Percentiles rank a stretch among this genome's conserved stretches.
phyloP scores from a whole-genome alignment of 2,888 invertebrate genomes.

The Melipona bicolor region DNA sequence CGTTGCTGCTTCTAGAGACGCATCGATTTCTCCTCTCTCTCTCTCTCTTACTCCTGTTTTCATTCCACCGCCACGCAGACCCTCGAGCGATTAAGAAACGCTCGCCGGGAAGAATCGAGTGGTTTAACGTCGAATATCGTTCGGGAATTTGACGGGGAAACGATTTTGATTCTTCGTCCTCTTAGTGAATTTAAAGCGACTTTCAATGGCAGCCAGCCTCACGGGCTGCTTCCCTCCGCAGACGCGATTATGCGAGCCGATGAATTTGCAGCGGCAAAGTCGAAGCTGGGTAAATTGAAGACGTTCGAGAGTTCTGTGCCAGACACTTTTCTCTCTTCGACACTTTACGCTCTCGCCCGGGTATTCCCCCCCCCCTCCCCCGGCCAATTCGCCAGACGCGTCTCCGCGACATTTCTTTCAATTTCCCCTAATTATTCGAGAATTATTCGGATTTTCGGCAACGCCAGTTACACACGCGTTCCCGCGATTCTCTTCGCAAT shows the following conservation, averaged over 20 bases:
- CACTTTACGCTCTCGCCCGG: neutral
- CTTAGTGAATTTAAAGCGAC: constrained; percentile 40
- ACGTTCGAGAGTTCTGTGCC: neutral
- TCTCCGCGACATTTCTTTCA: too few species aligned
- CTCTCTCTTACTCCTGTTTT: neutral
- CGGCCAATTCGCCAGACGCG: neutral
- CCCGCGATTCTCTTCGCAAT: too few species aligned
- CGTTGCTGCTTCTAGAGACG: constrained; percentile 8
- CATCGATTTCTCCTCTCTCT: neutral
- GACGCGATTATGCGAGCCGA: constrained; percentile 50
- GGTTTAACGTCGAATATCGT: constrained; percentile 49
- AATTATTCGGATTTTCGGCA: too few species aligned
- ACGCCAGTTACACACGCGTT: too few species aligned
- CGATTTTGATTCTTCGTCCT: constrained; percentile 54
- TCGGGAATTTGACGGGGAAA: constrained; percentile 49
- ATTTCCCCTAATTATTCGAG: too few species aligned
- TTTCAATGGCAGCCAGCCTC: constrained; percentile 47
- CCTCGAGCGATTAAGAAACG: constrained; percentile 54
- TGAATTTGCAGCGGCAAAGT: constrained; percentile 27
- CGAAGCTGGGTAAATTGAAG: constrained; percentile 8
- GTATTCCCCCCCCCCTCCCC: neutral
- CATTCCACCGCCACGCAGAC: constrained; percentile 12
- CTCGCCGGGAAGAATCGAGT: constrained; percentile 40
- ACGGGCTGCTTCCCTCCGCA: constrained; percentile 27
- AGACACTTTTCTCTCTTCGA: neutral